Percentiles rank a stretch among this genome's conserved stretches.
Conservation (phyloP, 2,113 vertebrate genomes). For the Gila orcuttii region DNA sequence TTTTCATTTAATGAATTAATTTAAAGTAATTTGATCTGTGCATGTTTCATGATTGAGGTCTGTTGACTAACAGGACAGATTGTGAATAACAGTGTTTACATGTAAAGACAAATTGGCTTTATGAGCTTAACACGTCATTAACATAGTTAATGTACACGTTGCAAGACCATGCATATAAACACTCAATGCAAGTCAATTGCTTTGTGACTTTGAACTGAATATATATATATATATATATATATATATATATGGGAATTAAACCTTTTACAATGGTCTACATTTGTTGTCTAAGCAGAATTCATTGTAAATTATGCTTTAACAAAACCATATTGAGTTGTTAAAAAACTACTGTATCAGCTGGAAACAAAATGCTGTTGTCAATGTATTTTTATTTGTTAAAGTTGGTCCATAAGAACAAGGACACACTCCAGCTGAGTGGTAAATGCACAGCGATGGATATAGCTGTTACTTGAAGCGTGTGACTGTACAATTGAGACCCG, state of each 20-base stretch:
- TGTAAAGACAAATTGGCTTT: not conserved
- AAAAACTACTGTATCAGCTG: constrained; percentile 15
- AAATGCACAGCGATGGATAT: not conserved
- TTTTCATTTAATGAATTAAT: not conserved
- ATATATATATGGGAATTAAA: not conserved
- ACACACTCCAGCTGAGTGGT: not conserved
- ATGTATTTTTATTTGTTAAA: constrained; percentile 44
- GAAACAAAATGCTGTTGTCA: constrained; percentile 26
- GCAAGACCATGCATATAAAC: not conserved
- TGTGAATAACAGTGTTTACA: not conserved
- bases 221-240: no score
- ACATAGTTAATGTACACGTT: not conserved
- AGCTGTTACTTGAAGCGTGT: constrained; percentile 26
- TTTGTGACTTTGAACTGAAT: not conserved
- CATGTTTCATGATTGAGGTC: not conserved
- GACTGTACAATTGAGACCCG: constrained; percentile 7
- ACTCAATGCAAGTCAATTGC: not conserved
- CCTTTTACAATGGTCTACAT: not conserved
- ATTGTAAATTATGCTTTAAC: not conserved
- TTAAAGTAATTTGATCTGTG: no score
- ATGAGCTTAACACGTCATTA: not conserved
- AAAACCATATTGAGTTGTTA: not conserved
- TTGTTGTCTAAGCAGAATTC: not conserved
- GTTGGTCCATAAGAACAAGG: not conserved
- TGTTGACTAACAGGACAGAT: not conserved